Percentiles rank a stretch among this genome's conserved stretches.
Conservation (phyloP, 2,797 vertebrate genomes). For the Furcifer pardalis region DNA sequence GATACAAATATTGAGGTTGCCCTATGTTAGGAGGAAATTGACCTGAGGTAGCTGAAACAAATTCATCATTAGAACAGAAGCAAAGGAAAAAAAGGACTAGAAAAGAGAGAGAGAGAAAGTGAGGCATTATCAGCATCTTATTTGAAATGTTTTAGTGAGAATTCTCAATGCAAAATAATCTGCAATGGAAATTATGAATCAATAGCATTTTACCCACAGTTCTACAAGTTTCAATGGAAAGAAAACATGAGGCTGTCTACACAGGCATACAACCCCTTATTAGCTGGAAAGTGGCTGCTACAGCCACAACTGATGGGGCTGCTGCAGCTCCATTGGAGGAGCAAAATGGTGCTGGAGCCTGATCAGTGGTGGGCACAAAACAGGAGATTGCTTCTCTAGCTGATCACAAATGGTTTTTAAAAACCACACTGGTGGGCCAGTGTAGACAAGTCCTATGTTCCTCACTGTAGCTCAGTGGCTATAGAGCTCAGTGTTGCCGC, state of each 20-base stretch:
- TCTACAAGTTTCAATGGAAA: background rate
- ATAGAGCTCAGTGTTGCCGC: too few species aligned
- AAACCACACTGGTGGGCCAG: too few species aligned
- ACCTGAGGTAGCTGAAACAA: background rate
- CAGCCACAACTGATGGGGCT: too few species aligned
- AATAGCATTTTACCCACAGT: background rate
- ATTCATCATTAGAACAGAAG: background rate
- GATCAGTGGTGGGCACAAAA: too few species aligned
- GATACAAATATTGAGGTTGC: background rate
- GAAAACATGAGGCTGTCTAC: background rate
- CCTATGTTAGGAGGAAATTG: background rate
- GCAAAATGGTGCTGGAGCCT: too few species aligned
- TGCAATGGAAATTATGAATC: background rate
- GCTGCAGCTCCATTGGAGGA: too few species aligned
- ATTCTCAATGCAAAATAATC: background rate
- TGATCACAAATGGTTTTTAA: too few species aligned
- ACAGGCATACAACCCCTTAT: too few species aligned
- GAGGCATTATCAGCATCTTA: background rate
- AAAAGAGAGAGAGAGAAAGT: background rate
- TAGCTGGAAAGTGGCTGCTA: too few species aligned
- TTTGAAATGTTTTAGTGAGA: background rate
- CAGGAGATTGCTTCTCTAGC: too few species aligned
- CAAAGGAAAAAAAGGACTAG: background rate
- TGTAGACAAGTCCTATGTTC: too few species aligned
- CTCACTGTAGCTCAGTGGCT: too few species aligned